These are phyloP conservation scores for Paralichthys olivaceus DNA, from an alignment of 2,113 vertebrate genomes.

Conservation along the genomic window DNA sequence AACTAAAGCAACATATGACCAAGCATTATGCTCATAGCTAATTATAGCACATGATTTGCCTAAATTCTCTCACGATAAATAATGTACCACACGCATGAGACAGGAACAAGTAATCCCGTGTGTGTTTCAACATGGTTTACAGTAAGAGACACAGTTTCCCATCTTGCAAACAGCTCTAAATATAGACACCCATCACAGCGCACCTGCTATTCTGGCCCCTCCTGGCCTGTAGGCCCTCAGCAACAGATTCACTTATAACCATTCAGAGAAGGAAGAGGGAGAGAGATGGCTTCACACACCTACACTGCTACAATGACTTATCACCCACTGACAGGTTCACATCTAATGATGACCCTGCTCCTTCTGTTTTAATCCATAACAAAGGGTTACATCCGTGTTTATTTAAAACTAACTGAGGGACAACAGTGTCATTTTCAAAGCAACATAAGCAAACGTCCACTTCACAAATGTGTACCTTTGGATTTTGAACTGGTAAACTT, in stretches of 20 bases:
- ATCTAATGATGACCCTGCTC: background rate
- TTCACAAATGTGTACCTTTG: too few relatives aligned
- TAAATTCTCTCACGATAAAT: constrained; percentile 8
- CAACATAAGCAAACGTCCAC: background rate
- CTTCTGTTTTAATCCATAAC: background rate
- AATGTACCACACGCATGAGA: background rate
- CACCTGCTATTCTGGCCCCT: constrained; percentile 70
- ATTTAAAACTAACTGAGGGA: background rate
- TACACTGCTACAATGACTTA: background rate
- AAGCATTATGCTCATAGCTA: background rate
- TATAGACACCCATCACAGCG: constrained; percentile 61
- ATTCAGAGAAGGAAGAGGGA: background rate
- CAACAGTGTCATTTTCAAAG: background rate
- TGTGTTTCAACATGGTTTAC: constrained; percentile 49
- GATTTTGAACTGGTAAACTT: too few relatives aligned
- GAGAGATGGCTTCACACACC: constrained; percentile 7
- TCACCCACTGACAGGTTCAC: background rate
- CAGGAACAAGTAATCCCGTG: background rate
- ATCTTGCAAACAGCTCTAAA: constrained; percentile 68
- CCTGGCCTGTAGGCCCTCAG: constrained; percentile 54
- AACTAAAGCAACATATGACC: background rate
- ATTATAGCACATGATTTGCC: background rate
- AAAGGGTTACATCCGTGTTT: background rate
- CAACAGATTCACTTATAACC: constrained; percentile 72
- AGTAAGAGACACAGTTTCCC: constrained; percentile 47